Evolutionary conservation across 2,888 invertebrate species (phyloP).

Genomic region (Melanophora roralis): DNA sequence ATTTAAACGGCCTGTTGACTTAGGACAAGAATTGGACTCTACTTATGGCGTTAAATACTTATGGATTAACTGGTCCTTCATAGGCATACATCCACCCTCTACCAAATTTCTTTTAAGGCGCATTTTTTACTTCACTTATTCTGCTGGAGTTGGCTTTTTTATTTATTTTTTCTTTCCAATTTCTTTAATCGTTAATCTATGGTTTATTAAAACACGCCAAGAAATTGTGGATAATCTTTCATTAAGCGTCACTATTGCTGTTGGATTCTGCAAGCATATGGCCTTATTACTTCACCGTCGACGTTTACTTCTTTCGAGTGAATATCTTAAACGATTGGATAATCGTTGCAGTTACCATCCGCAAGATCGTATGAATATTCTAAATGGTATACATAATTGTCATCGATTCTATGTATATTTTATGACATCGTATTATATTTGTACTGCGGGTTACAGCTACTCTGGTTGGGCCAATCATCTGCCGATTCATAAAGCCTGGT

Average conservation of each 20-base stretch:
- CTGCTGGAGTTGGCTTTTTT: slow-evolving; percentile 37
- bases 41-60: slow-evolving; percentile 59
- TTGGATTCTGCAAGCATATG: slow-evolving; percentile 56
- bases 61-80: slow-evolving; percentile 59
- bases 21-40: slow-evolving; percentile 54
- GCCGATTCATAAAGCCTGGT: slow-evolving; percentile 62
- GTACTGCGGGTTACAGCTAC: slow-evolving; percentile 44
- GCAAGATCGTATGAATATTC: slow-evolving; percentile 56
- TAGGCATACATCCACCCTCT: slow-evolving; percentile 62
- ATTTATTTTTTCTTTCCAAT: slow-evolving; percentile 46
- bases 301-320: slow-evolving; percentile 23
- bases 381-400: slow-evolving; percentile 51
- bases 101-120: background rate
- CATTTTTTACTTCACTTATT: slow-evolving; percentile 59
- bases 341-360: slow-evolving; percentile 41
- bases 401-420: slow-evolving; percentile 45
- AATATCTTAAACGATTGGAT: slow-evolving; percentile 57
- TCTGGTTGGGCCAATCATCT: slow-evolving; percentile 53
- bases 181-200: slow-evolving; percentile 41
- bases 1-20: slow-evolving; percentile 17
- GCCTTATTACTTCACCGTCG: slow-evolving; percentile 28
- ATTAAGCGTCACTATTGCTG: slow-evolving; percentile 53
- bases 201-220: slow-evolving; percentile 41
- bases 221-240: slow-evolving; percentile 61
- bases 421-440: slow-evolving; percentile 46